Percentiles rank a stretch among this genome's conserved stretches.
phyloP scores from a whole-genome alignment of 2,888 invertebrate genomes.

The Plagodis pulveraria region DNA sequence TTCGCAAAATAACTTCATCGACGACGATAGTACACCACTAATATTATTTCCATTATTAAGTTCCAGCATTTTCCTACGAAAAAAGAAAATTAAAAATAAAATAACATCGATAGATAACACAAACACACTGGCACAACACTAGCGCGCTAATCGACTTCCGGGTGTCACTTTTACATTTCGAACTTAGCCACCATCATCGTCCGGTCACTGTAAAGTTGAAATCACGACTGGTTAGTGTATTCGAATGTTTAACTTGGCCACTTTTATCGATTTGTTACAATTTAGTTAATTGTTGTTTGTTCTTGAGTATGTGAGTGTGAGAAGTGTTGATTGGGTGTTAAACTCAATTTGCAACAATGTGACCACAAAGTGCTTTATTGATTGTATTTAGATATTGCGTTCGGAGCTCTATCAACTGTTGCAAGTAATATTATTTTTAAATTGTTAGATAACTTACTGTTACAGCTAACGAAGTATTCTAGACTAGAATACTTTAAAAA shows the following conservation, averaged over 20 bases:
- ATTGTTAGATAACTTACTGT: too few species aligned
- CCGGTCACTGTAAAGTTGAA: slow-evolving; percentile 84
- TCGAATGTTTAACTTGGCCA: slow-evolving; percentile 62
- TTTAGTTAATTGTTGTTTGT: slow-evolving; percentile 49
- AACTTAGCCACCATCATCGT: slow-evolving; percentile 80
- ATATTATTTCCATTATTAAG: slow-evolving; percentile 70
- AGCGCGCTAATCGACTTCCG: slow-evolving; percentile 50
- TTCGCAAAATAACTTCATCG: slow-evolving; percentile 84
- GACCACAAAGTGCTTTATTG: neutral
- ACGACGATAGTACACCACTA: slow-evolving; percentile 82
- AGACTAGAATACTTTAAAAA: too few species aligned
- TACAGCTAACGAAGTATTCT: too few species aligned
- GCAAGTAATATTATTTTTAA: too few species aligned
- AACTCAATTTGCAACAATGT: slow-evolving; percentile 40
- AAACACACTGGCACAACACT: slow-evolving; percentile 75
- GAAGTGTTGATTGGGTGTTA: slow-evolving; percentile 35
- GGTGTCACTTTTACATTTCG: slow-evolving; percentile 73
- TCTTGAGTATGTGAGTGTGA: slow-evolving; percentile 55
- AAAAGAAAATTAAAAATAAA: slow-evolving; percentile 78
- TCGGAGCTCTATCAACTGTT: too few species aligned
- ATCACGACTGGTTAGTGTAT: slow-evolving; percentile 80
- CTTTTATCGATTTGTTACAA: slow-evolving; percentile 66
- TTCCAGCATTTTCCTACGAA: slow-evolving; percentile 84
- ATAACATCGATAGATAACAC: slow-evolving; percentile 50
- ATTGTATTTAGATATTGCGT: too few species aligned